Evolutionary conservation across 2,113 vertebrate genomes (phyloP).

Genomic region (Halichoeres trimaculatus): DNA sequence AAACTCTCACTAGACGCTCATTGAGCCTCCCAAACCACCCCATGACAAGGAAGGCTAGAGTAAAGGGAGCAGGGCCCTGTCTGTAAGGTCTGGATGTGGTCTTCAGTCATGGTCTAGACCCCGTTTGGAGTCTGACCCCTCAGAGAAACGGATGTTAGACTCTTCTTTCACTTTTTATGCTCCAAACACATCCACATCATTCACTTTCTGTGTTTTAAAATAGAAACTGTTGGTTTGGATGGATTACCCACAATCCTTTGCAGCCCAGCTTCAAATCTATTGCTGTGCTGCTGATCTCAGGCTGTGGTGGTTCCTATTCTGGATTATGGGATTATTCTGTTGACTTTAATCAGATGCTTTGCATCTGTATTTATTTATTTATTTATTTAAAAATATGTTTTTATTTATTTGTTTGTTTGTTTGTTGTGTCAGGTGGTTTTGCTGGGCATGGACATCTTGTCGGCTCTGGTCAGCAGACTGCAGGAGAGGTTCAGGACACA

Average conservation of each 20-base stretch:
- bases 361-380: not conserved
- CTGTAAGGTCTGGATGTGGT: fast-evolving
- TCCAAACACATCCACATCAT: fast-evolving
- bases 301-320: fast-evolving
- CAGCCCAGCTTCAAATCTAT: conserved; percentile 18
- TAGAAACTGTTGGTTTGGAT: fast-evolving
- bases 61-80: fast-evolving
- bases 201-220: fast-evolving
- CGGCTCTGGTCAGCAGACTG: conserved; percentile 89
- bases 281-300: not conserved
- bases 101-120: conserved; percentile 24
- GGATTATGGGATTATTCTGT: not conserved
- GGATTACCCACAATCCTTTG: conserved; percentile 80
- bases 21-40: conserved; percentile 88
- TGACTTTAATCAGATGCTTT: not conserved
- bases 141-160: fast-evolving
- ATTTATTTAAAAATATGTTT: not conserved
- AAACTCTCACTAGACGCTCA: conserved; percentile 89
- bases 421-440: conserved; percentile 88
- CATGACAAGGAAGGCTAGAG: conserved; percentile 86
- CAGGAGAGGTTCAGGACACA: conserved; percentile 94
- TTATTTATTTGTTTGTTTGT: conserved; percentile 18
- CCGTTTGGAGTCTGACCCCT: fast-evolving
- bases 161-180: fast-evolving
- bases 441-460: conserved; percentile 94